Evolutionary conservation across 2,888 invertebrate species (phyloP).

Genomic region (Augiades crinisus): DNA sequence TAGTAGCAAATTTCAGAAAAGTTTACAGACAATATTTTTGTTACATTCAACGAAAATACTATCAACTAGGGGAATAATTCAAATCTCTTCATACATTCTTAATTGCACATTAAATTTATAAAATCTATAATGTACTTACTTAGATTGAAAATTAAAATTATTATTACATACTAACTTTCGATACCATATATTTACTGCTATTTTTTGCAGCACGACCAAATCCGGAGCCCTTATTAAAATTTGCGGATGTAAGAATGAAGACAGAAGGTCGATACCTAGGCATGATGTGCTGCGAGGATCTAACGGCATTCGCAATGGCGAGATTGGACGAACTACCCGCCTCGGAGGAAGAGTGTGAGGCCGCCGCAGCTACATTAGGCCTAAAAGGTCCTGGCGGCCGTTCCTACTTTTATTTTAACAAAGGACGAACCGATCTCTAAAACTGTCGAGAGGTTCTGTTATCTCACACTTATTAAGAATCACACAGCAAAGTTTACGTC

Average conservation of each 20-base stretch:
- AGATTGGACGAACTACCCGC: slow-evolving; percentile 49
- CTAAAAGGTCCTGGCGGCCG: slow-evolving; percentile 46
- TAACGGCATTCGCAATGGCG: slow-evolving; percentile 54
- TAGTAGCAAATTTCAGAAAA: slow-evolving; percentile 1
- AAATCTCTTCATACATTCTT: too few relatives aligned
- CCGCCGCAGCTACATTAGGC: slow-evolving; percentile 45
- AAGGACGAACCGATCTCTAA: slow-evolving; percentile 34
- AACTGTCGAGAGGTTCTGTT: background rate
- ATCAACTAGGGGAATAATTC: too few relatives aligned
- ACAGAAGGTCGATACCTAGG: slow-evolving; percentile 50
- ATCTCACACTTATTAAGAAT: too few relatives aligned
- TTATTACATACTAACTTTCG: too few relatives aligned
- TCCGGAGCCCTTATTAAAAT: slow-evolving; percentile 50
- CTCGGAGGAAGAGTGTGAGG: slow-evolving; percentile 49
- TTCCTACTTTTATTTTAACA: slow-evolving; percentile 45
- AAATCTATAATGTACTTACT: too few relatives aligned
- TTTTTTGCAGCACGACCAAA: slow-evolving; percentile 53
- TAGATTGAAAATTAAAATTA: too few relatives aligned
- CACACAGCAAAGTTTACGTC: too few relatives aligned
- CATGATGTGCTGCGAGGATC: slow-evolving; percentile 66
- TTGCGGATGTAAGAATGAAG: slow-evolving; percentile 61
- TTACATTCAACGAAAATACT: too few relatives aligned
- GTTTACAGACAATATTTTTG: too few relatives aligned
- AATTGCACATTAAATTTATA: too few relatives aligned
- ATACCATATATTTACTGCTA: too few relatives aligned